Evolutionary conservation across 2,888 invertebrate species (phyloP).

Genomic region (Melinaea menophilus): DNA sequence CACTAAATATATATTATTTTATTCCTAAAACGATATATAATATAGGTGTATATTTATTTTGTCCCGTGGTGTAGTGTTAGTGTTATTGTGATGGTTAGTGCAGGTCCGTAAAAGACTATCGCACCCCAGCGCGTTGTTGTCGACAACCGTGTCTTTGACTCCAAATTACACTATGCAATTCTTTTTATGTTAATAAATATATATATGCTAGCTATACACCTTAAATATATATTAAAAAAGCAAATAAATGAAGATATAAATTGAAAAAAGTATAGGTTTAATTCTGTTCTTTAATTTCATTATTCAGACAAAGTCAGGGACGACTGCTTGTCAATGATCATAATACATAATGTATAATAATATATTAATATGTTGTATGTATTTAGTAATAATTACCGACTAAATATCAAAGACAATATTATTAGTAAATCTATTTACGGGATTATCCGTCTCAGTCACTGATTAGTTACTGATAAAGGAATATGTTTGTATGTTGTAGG

Average conservation of each 20-base stretch:
- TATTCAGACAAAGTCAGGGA: too few species aligned
- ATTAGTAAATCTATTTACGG: slow-evolving; percentile 18
- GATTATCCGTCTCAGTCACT: slow-evolving; percentile 19
- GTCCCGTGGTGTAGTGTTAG: slow-evolving; percentile 16
- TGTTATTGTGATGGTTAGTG: slow-evolving; percentile 21
- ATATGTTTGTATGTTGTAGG: background rate
- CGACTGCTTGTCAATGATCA: background rate
- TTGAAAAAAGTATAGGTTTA: too few species aligned
- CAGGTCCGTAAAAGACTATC: slow-evolving; percentile 24
- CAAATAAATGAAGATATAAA: too few species aligned
- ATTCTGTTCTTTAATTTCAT: too few species aligned
- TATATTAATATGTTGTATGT: background rate
- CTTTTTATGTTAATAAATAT: too few species aligned
- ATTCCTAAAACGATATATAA: too few species aligned
- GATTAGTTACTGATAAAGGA: slow-evolving; percentile 12
- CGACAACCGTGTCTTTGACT: slow-evolving; percentile 3
- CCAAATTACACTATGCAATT: background rate
- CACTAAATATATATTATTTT: too few species aligned
- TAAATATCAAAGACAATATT: slow-evolving; percentile 14
- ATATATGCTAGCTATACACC: too few species aligned
- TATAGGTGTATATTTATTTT: background rate
- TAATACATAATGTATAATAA: background rate
- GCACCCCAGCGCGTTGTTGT: slow-evolving; percentile 17
- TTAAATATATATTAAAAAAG: background rate
- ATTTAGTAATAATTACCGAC: slow-evolving; percentile 17